Evolutionary conservation across 2,888 invertebrate genomes (phyloP), one percentile per base, ranked within the genome.

Genomic region (Pammene aurita): DNA sequence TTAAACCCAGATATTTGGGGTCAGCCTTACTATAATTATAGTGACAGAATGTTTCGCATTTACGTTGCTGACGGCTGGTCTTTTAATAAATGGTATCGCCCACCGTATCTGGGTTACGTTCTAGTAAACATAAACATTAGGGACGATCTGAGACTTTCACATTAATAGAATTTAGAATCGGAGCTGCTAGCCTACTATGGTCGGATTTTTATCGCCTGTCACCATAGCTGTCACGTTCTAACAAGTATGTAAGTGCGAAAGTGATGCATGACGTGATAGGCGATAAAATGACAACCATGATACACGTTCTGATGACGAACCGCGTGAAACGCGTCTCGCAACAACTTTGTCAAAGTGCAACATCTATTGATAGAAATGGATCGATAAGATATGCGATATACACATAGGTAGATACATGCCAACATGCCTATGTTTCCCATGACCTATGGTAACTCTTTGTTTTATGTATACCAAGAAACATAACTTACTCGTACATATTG

Each of bases 71-170:
- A 56, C 68, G 58, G 67, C 72, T 70, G 72, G 67, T 72, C 69
- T 69, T 68, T 67, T 72, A 67, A 62, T 68, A 74, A 78, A 77
- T 77, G 76, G 75, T 76, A 77, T 76, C 72, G 72, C 56, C 71
- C 71, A 72, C 74, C 70, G 79, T 80, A 84, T 80, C 82, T 86
- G 79, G 84, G 87, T 86, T 86, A 84, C 80, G 76, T 78, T 78
- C 67, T 75, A 73, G 81, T 85, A 85, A 84, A 87, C 85, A 80
- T 82, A 86, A 86, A 88, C 84, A 83, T 69, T 46, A 72, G 46
- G 71, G 74, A 77, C 70, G 75, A 77, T 78, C 73, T 76, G 73
- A 77, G 77, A 82, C 81, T 84, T 85, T 84, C 80, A 81, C 82
- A 80, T 78, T 83, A 83, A 85, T 83, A 66, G 68, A 72, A 68